Conservation (phyloP, 2,888 invertebrate genomes). For the Dicyrtoma fusca region DNA sequence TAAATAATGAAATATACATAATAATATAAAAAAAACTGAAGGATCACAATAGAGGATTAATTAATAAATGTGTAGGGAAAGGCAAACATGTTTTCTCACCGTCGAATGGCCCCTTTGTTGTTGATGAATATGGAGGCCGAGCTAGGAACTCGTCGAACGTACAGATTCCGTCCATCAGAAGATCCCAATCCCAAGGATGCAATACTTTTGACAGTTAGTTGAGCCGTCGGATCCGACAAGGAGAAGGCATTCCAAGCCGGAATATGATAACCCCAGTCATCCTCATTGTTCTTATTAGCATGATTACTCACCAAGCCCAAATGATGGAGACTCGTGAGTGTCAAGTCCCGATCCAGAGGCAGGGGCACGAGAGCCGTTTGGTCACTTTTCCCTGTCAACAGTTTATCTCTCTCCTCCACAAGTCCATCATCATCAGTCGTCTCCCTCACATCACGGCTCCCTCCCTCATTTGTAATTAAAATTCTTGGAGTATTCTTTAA, state of each 20-base stretch:
- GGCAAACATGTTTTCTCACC: conserved; percentile 23
- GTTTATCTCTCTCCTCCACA: conserved; percentile 7
- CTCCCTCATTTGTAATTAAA: conserved; percentile 14
- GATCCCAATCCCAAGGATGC: conserved; percentile 69
- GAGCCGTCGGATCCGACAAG: conserved; percentile 51
- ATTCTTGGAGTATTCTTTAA: conserved; percentile 26
- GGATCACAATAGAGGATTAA: no score
- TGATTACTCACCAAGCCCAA: conserved; percentile 30
- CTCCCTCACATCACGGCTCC: neutral
- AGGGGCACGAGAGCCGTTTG: neutral
- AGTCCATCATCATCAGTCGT: neutral
- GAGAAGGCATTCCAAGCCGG: conserved; percentile 52
- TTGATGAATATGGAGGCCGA: conserved; percentile 84
- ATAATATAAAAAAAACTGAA: no score
- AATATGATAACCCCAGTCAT: conserved; percentile 39
- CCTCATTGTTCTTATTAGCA: conserved; percentile 16
- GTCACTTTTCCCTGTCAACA: neutral
- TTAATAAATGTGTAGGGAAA: no score
- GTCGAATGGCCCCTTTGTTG: conserved; percentile 61
- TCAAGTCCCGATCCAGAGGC: conserved; percentile 36
- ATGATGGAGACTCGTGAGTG: conserved; percentile 39
- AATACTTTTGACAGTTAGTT: conserved; percentile 51
- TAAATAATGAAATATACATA: no score
- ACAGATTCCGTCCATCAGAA: conserved; percentile 81
- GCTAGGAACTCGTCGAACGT: conserved; percentile 72